phyloP scores from a whole-genome alignment of 2,888 invertebrate species.

The Drosophila mimica region DNA sequence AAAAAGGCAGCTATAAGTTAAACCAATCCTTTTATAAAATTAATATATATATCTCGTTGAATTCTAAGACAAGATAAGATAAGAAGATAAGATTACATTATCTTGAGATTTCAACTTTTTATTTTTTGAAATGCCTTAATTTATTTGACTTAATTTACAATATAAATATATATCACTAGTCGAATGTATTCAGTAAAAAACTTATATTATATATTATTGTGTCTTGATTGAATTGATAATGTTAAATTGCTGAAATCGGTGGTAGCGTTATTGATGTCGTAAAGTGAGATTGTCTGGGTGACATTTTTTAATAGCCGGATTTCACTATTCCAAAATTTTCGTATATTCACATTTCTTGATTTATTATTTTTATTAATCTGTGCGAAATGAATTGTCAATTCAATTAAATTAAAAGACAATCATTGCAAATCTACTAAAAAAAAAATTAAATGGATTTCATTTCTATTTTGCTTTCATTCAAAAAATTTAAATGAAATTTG shows the following conservation, averaged over 20 bases:
- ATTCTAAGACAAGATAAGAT: neutral
- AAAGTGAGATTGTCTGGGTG: neutral
- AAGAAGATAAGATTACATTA: neutral
- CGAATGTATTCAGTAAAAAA: neutral
- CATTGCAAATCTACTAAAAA: neutral
- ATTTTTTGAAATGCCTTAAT: neutral
- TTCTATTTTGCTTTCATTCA: neutral
- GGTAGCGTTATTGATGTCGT: neutral
- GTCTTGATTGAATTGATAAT: neutral
- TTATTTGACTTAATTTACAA: neutral
- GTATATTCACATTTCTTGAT: neutral
- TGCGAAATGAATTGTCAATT: neutral
- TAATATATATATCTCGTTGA: neutral
- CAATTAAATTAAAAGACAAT: neutral
- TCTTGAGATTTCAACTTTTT: neutral
- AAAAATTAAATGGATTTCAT: neutral
- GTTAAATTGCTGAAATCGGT: neutral
- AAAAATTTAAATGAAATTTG: neutral
- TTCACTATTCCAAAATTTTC: too few relatives aligned
- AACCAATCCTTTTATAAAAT: neutral
- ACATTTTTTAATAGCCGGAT: too few relatives aligned
- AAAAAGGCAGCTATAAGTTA: neutral
- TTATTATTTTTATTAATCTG: neutral
- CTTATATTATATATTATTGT: neutral
- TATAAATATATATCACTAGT: neutral